These are phyloP conservation scores for Ophthalmolycus amberensis DNA, from an alignment of 2,113 vertebrate species.

Conservation along the genomic window DNA sequence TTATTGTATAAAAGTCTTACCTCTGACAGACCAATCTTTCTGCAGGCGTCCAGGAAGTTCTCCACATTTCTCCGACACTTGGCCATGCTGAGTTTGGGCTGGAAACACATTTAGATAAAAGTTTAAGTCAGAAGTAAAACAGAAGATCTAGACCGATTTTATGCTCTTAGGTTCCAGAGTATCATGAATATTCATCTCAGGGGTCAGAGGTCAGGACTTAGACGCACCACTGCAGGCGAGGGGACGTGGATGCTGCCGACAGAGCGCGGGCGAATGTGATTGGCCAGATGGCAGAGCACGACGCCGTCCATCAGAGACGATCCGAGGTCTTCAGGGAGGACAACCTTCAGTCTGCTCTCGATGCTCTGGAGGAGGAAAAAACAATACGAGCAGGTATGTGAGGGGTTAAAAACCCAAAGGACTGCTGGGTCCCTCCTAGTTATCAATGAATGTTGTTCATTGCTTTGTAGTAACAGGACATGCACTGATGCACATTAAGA, in stretches of 20 bases:
- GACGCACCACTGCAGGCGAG: slow-evolving; percentile 93
- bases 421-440: neutral
- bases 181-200: neutral
- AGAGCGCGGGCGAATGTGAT: slow-evolving; percentile 91
- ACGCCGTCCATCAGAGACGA: slow-evolving; percentile 94
- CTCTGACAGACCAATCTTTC: slow-evolving; percentile 94
- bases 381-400: neutral
- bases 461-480: neutral
- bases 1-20: slow-evolving; percentile 77
- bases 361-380: slow-evolving; percentile 85
- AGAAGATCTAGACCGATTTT: neutral
- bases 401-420: neutral
- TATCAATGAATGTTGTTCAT: neutral
- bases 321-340: slow-evolving; percentile 90
- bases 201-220: neutral
- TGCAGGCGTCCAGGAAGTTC: slow-evolving; percentile 96
- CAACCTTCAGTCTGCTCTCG: slow-evolving; percentile 92
- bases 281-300: slow-evolving; percentile 94
- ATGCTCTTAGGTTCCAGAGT: too few relatives aligned
- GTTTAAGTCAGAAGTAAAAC: neutral
- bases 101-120: slow-evolving; percentile 7
- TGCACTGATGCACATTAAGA: neutral
- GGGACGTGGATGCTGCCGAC: slow-evolving; percentile 94
- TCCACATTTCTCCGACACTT: slow-evolving; percentile 98
- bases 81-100: slow-evolving; percentile 99